Evolutionary conservation across 2,888 invertebrate genomes (phyloP).

Genomic region (Eristalis arbustorum): DNA sequence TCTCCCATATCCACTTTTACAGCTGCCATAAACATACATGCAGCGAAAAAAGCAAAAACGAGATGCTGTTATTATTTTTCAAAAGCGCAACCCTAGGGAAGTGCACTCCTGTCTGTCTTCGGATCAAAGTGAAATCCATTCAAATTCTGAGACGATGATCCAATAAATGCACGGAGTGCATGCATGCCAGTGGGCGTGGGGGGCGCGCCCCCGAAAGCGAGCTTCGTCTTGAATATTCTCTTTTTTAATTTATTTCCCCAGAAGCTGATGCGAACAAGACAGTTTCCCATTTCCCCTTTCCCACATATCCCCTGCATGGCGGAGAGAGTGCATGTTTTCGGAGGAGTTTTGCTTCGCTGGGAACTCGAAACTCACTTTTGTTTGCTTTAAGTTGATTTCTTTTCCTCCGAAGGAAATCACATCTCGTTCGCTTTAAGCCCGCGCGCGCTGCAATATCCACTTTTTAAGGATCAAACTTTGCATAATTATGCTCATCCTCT

Average conservation of each 20-base stretch:
- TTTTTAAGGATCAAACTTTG: constrained; percentile 51
- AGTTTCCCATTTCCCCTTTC: not conserved
- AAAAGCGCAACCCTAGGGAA: not conserved
- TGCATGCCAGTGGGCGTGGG: not conserved
- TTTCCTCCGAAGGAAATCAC: not conserved
- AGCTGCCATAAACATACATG: not conserved
- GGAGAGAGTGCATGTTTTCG: not conserved
- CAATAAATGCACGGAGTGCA: not conserved
- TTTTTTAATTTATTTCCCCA: not conserved
- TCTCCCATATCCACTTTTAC: not conserved
- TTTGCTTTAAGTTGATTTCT: constrained; percentile 22
- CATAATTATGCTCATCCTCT: constrained; percentile 25
- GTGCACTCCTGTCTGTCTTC: not conserved
- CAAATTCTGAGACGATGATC: not conserved
- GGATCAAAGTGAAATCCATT: not conserved
- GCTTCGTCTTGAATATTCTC: not conserved
- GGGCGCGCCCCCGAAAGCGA: not conserved
- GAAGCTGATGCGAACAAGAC: not conserved
- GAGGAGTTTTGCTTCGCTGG: not conserved
- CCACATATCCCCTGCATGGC: not conserved
- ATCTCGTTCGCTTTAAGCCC: not conserved
- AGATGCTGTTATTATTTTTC: not conserved
- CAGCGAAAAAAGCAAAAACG: not conserved
- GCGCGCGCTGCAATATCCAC: not conserved
- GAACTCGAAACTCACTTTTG: not conserved